phyloP scores from a whole-genome alignment of 2,113 vertebrate genomes.

The Nicator chloris region DNA sequence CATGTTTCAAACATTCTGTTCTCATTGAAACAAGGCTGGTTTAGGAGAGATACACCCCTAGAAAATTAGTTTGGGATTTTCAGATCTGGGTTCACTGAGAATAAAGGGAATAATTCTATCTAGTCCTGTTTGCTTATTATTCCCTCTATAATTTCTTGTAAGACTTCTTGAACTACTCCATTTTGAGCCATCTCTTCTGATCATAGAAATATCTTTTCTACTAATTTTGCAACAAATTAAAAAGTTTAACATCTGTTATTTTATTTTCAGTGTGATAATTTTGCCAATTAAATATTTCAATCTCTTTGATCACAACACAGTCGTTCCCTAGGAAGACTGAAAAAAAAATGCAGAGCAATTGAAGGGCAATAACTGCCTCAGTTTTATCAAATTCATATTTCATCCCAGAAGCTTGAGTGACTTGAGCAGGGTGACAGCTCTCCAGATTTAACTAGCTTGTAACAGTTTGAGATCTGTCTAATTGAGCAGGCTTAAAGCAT shows the following conservation, averaged over 20 bases:
- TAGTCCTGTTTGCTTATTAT: not conserved
- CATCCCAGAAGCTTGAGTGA: not conserved
- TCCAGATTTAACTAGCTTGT: not conserved
- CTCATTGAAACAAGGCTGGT: not conserved
- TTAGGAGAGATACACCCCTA: not conserved
- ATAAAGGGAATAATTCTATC: not conserved
- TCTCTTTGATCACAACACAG: not conserved
- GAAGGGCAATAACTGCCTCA: not conserved
- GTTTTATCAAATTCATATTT: not conserved
- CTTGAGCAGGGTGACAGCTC: not conserved
- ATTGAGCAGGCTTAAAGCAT: not conserved
- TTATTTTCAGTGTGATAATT: not conserved
- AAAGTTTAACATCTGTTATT: not conserved
- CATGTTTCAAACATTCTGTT: not conserved
- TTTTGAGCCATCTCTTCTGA: not conserved
- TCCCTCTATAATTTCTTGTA: not conserved
- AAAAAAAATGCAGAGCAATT: not conserved
- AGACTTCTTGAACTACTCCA: not conserved
- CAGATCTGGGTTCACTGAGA: not conserved
- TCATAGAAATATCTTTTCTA: not conserved
- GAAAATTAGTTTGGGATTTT: not conserved
- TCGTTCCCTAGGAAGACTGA: not conserved
- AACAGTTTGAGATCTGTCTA: not conserved
- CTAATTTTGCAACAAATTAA: not conserved
- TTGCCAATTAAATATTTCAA: not conserved